A percentile compares a stretch with the other conserved stretches of the same genome.
phyloP scores from a whole-genome alignment of 2,797 vertebrate species.

The Centroberyx gerrardi region DNA sequence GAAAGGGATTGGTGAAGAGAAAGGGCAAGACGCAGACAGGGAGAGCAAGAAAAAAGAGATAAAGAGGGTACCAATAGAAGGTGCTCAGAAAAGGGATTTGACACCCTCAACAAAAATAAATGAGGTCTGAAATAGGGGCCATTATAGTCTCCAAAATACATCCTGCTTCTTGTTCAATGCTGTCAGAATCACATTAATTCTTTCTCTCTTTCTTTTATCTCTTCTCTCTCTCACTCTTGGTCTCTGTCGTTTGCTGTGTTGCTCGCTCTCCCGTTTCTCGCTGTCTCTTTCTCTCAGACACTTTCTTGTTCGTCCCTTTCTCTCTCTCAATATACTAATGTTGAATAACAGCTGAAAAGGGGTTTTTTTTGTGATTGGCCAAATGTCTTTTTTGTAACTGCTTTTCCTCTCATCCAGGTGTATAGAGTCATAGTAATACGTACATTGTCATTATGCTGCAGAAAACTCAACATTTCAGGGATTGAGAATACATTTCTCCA shows the following conservation, averaged over 20 bases:
- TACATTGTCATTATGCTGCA: too few species aligned
- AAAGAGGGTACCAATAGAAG: slow-evolving; percentile 10
- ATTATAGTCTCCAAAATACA: slow-evolving; percentile 36
- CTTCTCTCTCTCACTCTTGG: neutral
- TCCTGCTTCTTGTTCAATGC: slow-evolving; percentile 3
- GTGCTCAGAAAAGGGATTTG: slow-evolving; percentile 25
- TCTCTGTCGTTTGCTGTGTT: slow-evolving; percentile 12
- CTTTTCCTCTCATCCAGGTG: neutral
- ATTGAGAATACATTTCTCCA: too few species aligned
- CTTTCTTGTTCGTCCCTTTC: slow-evolving; percentile 13
- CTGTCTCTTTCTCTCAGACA: neutral
- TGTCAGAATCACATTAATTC: slow-evolving; percentile 17
- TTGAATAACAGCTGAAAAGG: neutral
- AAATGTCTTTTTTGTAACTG: neutral
- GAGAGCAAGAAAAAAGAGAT: slow-evolving; percentile 23
- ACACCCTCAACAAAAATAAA: slow-evolving; percentile 46
- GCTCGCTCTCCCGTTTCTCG: neutral
- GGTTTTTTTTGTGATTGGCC: neutral
- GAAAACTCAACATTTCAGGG: too few species aligned
- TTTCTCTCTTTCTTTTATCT: neutral
- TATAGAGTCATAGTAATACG: neutral
- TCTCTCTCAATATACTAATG: neutral
- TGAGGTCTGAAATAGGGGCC: slow-evolving; percentile 2
- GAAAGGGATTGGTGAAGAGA: neutral
- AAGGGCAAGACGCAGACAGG: slow-evolving; percentile 8